phyloP scores from a whole-genome alignment of 2,797 vertebrate species.

The Cyprinella venusta region DNA sequence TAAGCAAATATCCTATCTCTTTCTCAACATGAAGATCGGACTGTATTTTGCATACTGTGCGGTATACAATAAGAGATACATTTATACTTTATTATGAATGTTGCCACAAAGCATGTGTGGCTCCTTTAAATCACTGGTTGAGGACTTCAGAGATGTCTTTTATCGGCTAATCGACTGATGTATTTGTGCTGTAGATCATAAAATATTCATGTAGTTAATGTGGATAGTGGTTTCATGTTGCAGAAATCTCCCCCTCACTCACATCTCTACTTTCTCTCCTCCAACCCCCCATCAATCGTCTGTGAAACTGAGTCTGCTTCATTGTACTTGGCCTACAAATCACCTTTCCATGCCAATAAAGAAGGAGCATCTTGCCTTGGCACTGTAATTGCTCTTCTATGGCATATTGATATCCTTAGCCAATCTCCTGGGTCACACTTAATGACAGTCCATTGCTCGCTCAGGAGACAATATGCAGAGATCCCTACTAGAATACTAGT shows the following conservation, averaged over 20 bases:
- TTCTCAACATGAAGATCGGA: no score
- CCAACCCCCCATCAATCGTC: background rate
- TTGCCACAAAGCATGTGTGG: background rate
- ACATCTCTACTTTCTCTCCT: slow-evolving; percentile 24
- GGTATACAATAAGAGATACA: background rate
- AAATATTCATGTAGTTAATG: slow-evolving; percentile 59
- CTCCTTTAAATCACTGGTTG: slow-evolving; percentile 3
- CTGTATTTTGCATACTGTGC: no score
- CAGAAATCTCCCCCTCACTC: slow-evolving; percentile 10
- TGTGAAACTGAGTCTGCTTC: slow-evolving; percentile 38
- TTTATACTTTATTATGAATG: background rate
- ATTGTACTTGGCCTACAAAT: slow-evolving; percentile 32
- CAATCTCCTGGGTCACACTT: slow-evolving; percentile 9
- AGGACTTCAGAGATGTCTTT: background rate
- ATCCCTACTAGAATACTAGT: background rate
- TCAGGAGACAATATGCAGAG: background rate
- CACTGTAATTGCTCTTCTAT: slow-evolving; percentile 33
- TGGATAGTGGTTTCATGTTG: slow-evolving; percentile 48
- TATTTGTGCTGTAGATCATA: slow-evolving; percentile 47
- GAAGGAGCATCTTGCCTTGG: slow-evolving; percentile 1
- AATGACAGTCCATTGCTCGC: background rate
- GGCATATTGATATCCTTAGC: slow-evolving; percentile 31
- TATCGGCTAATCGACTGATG: slow-evolving; percentile 47
- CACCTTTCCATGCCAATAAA: slow-evolving; percentile 17
- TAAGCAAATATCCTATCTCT: no score